Percentiles rank a stretch among this genome's conserved stretches.
These are phyloP conservation scores for Hippocampus mohnikei DNA, from an alignment of 2,113 vertebrate species.

Conservation along the genomic window DNA sequence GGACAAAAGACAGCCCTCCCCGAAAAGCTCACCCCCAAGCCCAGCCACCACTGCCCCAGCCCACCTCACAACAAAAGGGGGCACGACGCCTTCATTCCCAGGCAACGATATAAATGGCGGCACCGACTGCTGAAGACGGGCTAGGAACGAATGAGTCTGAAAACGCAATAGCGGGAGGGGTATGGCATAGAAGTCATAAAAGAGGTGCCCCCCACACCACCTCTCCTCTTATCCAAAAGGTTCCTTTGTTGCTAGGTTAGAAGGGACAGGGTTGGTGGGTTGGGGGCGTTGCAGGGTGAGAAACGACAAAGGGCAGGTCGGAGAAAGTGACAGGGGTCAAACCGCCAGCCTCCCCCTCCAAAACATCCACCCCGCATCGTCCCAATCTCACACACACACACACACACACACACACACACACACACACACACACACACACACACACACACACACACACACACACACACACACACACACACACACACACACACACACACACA, in stretches of 20 bases:
- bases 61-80: slow-evolving; percentile 78
- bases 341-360: slow-evolving; percentile 57
- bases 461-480: not conserved
- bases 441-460: too few relatives aligned
- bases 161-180: slow-evolving; percentile 32
- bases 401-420: not conserved
- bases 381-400: not conserved
- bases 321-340: slow-evolving; percentile 78
- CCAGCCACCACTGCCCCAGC: slow-evolving; percentile 51
- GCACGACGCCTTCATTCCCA: slow-evolving; percentile 81
- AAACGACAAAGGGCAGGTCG: slow-evolving; percentile 76
- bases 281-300: slow-evolving; percentile 68
- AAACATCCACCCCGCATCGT: slow-evolving; percentile 48
- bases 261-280: slow-evolving; percentile 35
- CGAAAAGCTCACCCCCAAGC: slow-evolving; percentile 56
- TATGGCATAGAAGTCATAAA: slow-evolving; percentile 69
- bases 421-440: not conserved
- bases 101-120: slow-evolving; percentile 86
- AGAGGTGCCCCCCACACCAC: slow-evolving; percentile 34
- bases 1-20: slow-evolving; percentile 82
- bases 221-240: slow-evolving; percentile 34
- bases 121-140: slow-evolving; percentile 61
- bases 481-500: not conserved
- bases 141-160: slow-evolving; percentile 54
- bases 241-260: slow-evolving; percentile 45